phyloP scores from a whole-genome alignment of 2,888 invertebrate species.

The Nasonovia ribisnigri region DNA sequence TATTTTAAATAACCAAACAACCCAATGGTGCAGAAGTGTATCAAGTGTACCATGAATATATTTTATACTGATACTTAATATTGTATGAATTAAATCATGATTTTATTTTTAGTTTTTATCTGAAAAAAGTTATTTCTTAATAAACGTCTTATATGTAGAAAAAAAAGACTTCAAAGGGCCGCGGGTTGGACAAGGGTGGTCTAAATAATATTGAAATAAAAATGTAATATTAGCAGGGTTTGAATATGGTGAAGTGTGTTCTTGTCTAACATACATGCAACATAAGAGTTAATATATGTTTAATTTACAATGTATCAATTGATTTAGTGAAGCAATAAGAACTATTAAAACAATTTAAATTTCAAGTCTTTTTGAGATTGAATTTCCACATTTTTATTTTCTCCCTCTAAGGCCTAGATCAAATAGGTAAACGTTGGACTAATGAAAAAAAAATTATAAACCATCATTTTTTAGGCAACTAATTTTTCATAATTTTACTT shows the following conservation, averaged over 20 bases:
- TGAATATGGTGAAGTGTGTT: not conserved
- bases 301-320: not conserved
- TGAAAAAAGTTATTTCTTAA: no score
- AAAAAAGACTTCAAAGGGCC: no score
- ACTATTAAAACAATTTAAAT: not conserved
- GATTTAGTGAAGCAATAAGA: not conserved
- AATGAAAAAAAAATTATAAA: not conserved
- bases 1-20: not conserved
- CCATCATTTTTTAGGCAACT: not conserved
- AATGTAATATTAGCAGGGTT: not conserved
- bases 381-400: not conserved
- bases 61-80: no score
- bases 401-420: not conserved
- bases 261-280: not conserved
- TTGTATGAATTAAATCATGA: no score
- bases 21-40: not conserved
- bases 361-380: not conserved
- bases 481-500: slow-evolving; percentile 1
- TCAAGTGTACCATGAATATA: not conserved
- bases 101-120: no score
- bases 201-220: not conserved
- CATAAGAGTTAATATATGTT: not conserved
- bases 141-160: no score
- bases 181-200: no score
- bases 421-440: not conserved